Conservation (phyloP, 1,140 invertebrate species). For the Rhagoletis pomonella region DNA sequence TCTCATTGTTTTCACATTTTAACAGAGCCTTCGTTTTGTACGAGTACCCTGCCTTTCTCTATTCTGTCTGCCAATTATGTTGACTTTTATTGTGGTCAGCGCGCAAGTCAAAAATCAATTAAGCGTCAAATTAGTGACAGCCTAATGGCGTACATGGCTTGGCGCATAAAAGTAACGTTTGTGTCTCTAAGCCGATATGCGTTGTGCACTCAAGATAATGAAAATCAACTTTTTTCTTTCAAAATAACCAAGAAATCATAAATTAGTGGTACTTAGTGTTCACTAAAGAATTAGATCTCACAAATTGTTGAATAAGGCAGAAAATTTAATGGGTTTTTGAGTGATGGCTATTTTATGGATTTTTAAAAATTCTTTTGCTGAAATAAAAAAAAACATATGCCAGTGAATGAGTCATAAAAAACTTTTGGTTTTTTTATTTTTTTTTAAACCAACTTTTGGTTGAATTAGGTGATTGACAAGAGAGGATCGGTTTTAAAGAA, state of each 20-base stretch:
- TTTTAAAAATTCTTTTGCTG: too few species aligned
- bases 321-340: too few species aligned
- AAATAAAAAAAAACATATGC: too few species aligned
- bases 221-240: neutral
- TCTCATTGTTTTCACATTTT: neutral
- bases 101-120: slow-evolving; percentile 8
- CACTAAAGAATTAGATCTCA: too few species aligned
- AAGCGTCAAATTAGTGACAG: slow-evolving; percentile 45
- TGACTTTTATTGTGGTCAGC: slow-evolving; percentile 35
- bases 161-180: neutral
- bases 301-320: too few species aligned
- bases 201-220: neutral
- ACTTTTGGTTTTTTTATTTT: too few species aligned
- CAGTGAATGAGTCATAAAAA: too few species aligned
- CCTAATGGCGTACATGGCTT: neutral
- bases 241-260: neutral
- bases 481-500: too few species aligned
- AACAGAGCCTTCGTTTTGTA: neutral
- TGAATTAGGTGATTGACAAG: too few species aligned
- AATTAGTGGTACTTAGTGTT: neutral
- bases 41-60: neutral
- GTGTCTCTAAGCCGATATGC: neutral
- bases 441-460: too few species aligned
- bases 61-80: neutral
- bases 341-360: too few species aligned